phyloP scores from a whole-genome alignment of 2,113 vertebrate genomes.

The Nanorana parkeri region DNA sequence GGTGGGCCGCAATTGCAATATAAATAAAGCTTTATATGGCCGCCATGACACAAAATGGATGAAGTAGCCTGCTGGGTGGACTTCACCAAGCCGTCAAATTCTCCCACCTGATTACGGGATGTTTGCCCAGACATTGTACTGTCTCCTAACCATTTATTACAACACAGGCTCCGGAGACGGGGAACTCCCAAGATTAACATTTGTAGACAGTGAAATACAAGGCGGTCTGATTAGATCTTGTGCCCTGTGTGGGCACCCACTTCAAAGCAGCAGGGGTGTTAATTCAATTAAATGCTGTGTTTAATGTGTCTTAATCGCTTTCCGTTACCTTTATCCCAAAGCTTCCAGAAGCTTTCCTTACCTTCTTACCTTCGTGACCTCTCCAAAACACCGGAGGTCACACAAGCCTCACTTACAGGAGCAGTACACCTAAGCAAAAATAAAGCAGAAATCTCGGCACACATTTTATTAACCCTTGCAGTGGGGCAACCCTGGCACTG shows the following conservation, averaged over 20 bases:
- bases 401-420: neutral
- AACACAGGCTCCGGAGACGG: neutral
- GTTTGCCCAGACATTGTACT: no score
- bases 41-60: no score
- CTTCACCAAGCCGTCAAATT: no score
- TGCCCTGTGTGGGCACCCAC: neutral
- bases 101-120: no score
- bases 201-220: neutral
- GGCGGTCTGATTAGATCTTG: neutral
- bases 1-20: no score
- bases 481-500: no score
- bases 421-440: no score
- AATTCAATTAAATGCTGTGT: conserved; percentile 5
- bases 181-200: neutral
- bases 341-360: neutral
- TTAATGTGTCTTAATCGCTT: conserved; percentile 12
- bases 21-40: no score
- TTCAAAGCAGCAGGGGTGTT: neutral
- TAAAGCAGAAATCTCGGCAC: no score
- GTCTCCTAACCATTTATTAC: neutral
- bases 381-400: neutral
- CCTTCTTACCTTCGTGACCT: neutral
- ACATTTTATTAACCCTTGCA: no score
- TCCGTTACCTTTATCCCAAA: neutral
- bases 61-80: no score